A percentile compares a stretch with the other conserved stretches of the same genome.
phyloP scores from a whole-genome alignment of 2,113 vertebrate species.

The Halichoerus grypus region DNA sequence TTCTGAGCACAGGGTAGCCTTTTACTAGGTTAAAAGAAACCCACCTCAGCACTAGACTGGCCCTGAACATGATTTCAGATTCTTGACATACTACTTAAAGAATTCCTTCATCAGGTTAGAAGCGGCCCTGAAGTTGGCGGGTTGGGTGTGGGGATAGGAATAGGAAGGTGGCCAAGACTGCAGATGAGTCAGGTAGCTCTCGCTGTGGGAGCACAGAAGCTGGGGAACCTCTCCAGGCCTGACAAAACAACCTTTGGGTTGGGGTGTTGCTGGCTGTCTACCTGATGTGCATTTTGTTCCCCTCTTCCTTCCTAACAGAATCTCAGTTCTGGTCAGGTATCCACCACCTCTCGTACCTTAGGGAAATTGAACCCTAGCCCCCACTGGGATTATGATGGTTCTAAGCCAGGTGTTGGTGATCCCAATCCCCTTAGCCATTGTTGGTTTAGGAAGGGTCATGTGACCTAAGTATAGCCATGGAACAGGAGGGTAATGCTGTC shows the following conservation, averaged over 20 bases:
- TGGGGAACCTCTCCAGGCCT: neutral
- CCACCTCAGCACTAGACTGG: neutral
- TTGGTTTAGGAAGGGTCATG: neutral
- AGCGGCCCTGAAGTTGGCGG: neutral
- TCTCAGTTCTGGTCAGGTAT: neutral
- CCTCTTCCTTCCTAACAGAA: neutral
- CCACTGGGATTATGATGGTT: neutral
- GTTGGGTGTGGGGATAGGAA: neutral
- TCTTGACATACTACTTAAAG: neutral
- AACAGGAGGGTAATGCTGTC: neutral
- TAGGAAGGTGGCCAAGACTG: neutral
- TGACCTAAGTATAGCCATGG: neutral
- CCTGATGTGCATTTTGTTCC: neutral
- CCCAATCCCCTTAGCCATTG: neutral
- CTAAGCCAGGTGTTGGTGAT: neutral
- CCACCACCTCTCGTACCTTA: neutral
- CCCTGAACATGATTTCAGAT: neutral
- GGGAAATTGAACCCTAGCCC: neutral
- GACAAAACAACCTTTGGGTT: fast-evolving
- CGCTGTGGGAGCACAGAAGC: no score
- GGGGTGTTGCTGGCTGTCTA: neutral
- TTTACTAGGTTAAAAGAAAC: neutral
- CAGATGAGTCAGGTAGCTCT: neutral
- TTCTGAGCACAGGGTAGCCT: neutral
- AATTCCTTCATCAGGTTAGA: neutral